Evolutionary conservation across 2,113 vertebrate genomes (phyloP), one percentile per base, ranked within the genome.

Genomic region (Uria aalge): DNA sequence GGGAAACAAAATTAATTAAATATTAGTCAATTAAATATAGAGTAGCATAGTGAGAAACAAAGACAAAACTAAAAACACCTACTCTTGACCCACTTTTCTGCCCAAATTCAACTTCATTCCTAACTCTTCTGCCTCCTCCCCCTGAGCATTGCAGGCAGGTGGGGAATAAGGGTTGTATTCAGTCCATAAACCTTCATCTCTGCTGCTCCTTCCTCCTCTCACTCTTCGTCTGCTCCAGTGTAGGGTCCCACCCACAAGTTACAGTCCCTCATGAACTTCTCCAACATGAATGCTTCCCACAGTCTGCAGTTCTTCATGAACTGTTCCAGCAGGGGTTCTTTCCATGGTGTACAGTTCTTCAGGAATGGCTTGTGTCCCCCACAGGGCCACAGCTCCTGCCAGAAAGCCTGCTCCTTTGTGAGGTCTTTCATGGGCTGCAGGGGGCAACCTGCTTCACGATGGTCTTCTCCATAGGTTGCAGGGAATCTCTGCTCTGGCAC

Each of bases 81-180:
- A 13, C 24, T 88, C 38, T 15, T 9, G 7, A 29, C 7, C 15
- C 1, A 1, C 3, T 71, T 21, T 85, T 85, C 30, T 68, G 12
- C n/a, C 40, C 43, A 45, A 32, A 43, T 2, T 68, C 18, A 30
- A 6, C 16, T 82, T 38, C 16, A 47, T 78, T 45, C 20, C 13
- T 68, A 40, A 56, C 7, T 48, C 26, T 53, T 80, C 7, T 48
- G 32, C 40, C 14, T 45, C 21, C 22, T 74, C 2, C 6, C 3
- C 2, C 8, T 1, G 0, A 40, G 30, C 3, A 6, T 29, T 1
- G 1, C 20, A 84, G 53, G 8, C 3, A 2, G 15, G 3, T 32
- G 62, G 5, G 9, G 9, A 47, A n/a, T 11, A 7, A 2, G 10
- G 2, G 3, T 15, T 85, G 10, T 21, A 34, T 5, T 64, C 21